Percentiles rank a stretch among this genome's conserved stretches.
Evolutionary conservation across 2,888 invertebrate genomes (phyloP).

Genomic region (Lochmaea capreae): DNA sequence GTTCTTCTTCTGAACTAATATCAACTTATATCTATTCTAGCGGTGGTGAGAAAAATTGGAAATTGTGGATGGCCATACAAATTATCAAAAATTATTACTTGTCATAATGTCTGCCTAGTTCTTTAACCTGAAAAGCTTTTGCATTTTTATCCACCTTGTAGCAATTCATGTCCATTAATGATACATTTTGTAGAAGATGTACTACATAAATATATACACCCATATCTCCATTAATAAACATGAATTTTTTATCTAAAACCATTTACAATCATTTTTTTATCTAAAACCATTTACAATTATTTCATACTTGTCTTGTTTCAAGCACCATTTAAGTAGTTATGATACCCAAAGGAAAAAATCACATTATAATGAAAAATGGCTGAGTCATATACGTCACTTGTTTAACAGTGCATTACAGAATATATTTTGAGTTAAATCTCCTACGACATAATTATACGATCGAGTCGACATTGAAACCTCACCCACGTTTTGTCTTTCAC

Average conservation of each 20-base stretch:
- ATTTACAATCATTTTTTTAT: no score
- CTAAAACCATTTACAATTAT: background rate
- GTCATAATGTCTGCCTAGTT: no score
- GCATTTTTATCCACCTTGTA: no score
- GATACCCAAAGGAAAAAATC: background rate
- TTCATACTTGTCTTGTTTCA: conserved; percentile 1
- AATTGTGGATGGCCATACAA: no score
- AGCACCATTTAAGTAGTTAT: conserved; percentile 10
- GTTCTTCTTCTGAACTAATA: no score
- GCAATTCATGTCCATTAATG: no score
- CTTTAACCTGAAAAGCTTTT: no score
- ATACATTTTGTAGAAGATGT: background rate
- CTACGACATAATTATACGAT: conserved; percentile 30
- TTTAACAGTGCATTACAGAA: conserved; percentile 23
- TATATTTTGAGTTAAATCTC: conserved; percentile 30
- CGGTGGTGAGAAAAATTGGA: no score
- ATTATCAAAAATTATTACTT: no score
- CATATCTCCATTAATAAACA: background rate
- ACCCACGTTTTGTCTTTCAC: conserved; percentile 30
- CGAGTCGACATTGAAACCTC: conserved; percentile 31
- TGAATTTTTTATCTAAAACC: background rate
- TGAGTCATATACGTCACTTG: conserved; percentile 22
- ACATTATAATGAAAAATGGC: conserved; percentile 7
- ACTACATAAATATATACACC: background rate
- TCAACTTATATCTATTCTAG: no score